phyloP scores from a whole-genome alignment of 2,888 invertebrate species.

The Aphidoletes aphidimyza region DNA sequence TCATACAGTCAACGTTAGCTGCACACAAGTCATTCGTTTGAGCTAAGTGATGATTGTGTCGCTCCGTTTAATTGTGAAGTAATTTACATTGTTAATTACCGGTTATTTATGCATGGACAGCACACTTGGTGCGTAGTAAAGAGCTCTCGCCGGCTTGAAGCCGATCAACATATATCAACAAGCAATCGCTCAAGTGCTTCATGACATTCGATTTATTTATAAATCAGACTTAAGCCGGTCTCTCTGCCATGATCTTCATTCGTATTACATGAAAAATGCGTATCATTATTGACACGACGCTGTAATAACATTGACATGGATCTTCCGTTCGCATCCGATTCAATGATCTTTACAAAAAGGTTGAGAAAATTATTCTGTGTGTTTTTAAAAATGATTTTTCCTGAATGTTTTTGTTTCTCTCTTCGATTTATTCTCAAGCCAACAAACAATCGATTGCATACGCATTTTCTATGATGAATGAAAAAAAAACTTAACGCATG shows the following conservation, averaged over 20 bases:
- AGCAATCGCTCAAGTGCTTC: not conserved
- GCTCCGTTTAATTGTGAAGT: slow-evolving; percentile 1
- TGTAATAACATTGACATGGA: slow-evolving; percentile 43
- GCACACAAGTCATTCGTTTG: too few species aligned
- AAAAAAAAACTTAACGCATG: too few species aligned
- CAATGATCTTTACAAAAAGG: not conserved
- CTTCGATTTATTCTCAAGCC: not conserved
- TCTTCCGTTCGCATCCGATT: not conserved
- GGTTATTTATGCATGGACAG: not conserved
- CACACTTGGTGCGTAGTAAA: not conserved
- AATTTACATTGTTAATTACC: slow-evolving; percentile 29
- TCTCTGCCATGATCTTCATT: not conserved
- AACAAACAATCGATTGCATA: not conserved
- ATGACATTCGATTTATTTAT: slow-evolving; percentile 18
- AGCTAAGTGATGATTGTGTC: not conserved
- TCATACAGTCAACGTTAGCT: too few species aligned
- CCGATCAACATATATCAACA: not conserved
- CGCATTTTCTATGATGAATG: too few species aligned
- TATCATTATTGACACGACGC: not conserved
- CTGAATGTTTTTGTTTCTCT: not conserved
- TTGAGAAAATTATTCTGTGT: too few species aligned
- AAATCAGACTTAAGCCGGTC: too few species aligned
- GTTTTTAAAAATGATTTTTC: not conserved
- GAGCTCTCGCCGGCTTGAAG: too few species aligned
- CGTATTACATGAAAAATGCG: not conserved